A percentile compares a stretch with the other conserved stretches of the same genome.
Evolutionary conservation across 1,140 invertebrate species (phyloP).

Genomic region (silkworm (Bombyx mori)): DNA sequence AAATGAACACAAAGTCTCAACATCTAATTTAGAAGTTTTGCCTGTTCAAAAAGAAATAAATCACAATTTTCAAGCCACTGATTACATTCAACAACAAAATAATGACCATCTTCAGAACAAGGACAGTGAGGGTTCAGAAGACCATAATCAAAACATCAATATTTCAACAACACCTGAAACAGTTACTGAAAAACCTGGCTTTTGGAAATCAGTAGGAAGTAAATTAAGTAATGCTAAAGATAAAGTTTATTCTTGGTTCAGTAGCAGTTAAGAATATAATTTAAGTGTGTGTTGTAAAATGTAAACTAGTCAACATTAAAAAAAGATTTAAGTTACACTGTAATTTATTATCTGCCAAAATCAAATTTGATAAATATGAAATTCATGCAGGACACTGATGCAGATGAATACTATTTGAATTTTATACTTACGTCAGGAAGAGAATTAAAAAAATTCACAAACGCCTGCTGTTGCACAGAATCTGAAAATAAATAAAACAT

Average conservation of each 20-base stretch:
- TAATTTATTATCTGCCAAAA: neutral
- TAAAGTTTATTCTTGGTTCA: constrained; percentile 68
- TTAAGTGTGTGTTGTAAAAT: neutral
- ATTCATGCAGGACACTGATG: neutral
- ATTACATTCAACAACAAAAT: constrained; percentile 4
- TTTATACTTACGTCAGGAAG: constrained; percentile 72
- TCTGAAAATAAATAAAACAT: constrained; percentile 58
- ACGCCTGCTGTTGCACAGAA: constrained; percentile 71
- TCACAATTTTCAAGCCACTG: neutral
- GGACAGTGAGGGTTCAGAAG: neutral
- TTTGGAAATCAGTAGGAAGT: constrained; percentile 70
- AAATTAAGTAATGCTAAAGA: constrained; percentile 72
- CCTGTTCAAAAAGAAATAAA: constrained; percentile 3
- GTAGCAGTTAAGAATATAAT: constrained; percentile 29
- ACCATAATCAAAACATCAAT: constrained; percentile 5
- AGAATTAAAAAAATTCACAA: constrained; percentile 72
- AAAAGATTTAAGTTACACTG: neutral
- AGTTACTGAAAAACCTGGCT: constrained; percentile 52
- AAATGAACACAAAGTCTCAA: neutral
- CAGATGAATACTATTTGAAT: too few relatives aligned
- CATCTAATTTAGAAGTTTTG: constrained; percentile 1
- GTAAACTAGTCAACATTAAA: constrained; percentile 15
- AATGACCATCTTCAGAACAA: neutral
- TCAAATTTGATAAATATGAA: too few relatives aligned
- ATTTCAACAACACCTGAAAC: constrained; percentile 15